Base-by-base conservation (phyloP, 2,113 vertebrate genomes). In the Scalopus aquaticus region DNA sequence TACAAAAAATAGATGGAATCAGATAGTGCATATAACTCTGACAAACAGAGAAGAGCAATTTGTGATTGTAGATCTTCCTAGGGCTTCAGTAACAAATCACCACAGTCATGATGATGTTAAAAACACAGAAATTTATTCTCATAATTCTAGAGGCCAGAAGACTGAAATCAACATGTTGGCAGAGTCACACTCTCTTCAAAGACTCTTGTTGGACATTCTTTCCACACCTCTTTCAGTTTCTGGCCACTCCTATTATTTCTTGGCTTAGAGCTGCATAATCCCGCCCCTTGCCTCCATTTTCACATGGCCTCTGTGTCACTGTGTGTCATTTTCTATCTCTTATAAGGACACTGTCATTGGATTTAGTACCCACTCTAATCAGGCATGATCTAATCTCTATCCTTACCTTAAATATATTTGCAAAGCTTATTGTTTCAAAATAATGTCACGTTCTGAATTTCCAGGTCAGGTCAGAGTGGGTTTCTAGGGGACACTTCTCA, bases 1-100 rank as follows among this genome's bases (percentile, higher is more conserved):
- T 54, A 77, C 4, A 77, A 26, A 24, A 92, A 92, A 60, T 13
- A 80, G 26, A 76, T 64, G 88, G 67, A 62, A 65, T 83, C 37
- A 58, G 22, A 37, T 17, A 51, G 13, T 60, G 3, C 10, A 81
- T 9, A 19, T 58, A 93, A 74, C 9, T 69, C 24, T 37, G 42
- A 22, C 22, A 76, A 80, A 56, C 39, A 51, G 30, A 86, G 3
- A 85, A 70, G 26, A 7, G 1, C 62, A 65, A 81, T 67, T 65
- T 76, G n/a, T 65, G 32, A n/a, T 32, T 32, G 5, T 58, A 37
- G 78, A 32, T 13, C 83, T 90, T 93, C 77, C 44, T n/a, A 19
- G 8, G 8, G 44, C 20, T 69, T 4, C 19, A 72, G 2, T 42
- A 87, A 73, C 46, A 82, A 95, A 77, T 72, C 8, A 49, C 10